phyloP scores from a whole-genome alignment of 2,113 vertebrate species.

The Laticauda colubrina region DNA sequence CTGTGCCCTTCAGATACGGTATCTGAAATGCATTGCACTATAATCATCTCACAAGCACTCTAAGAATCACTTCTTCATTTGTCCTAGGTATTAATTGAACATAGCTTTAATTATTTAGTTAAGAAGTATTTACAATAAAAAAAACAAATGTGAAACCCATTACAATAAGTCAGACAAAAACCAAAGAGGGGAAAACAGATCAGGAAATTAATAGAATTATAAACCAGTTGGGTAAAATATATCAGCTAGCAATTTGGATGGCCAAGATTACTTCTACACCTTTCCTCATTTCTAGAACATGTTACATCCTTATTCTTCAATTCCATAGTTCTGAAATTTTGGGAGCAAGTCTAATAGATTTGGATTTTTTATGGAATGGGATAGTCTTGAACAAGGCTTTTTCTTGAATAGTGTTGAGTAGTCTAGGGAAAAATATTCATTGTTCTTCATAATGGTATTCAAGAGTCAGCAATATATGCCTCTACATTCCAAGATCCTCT shows the following conservation, averaged over 20 bases:
- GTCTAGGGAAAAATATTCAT: not conserved
- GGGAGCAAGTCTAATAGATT: not conserved
- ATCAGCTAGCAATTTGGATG: not conserved
- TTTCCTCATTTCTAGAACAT: not conserved
- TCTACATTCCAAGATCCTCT: not conserved
- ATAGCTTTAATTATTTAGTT: not conserved
- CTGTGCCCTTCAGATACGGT: not conserved
- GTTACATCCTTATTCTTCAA: not conserved
- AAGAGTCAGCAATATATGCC: not conserved
- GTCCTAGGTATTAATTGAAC: not conserved
- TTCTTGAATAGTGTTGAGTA: not conserved
- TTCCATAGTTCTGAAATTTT: not conserved
- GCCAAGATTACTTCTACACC: not conserved
- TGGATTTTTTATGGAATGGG: not conserved
- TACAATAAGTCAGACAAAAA: not conserved
- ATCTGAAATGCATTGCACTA: not conserved
- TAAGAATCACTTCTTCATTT: not conserved
- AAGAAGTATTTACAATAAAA: not conserved
- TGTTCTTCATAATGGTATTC: not conserved
- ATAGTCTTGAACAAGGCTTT: not conserved
- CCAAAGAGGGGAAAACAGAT: not conserved
- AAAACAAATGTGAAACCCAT: not conserved
- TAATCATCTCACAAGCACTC: not conserved
- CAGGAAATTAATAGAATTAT: not conserved
- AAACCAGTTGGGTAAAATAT: not conserved